phyloP scores from a whole-genome alignment of 2,797 vertebrate genomes.

The Bucorvus abyssinicus region DNA sequence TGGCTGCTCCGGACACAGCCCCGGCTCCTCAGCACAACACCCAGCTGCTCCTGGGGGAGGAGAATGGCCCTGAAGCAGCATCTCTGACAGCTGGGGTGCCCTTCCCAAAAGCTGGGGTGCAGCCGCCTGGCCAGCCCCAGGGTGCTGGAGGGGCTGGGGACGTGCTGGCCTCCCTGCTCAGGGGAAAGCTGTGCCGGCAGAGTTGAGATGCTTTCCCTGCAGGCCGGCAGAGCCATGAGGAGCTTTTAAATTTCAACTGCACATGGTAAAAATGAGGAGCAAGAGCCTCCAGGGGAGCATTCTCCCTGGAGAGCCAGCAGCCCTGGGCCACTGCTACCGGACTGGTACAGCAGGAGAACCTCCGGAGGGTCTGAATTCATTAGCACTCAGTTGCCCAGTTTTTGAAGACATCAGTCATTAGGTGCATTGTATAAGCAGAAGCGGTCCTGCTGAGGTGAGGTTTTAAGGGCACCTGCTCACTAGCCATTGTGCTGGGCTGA shows the following conservation, averaged over 20 bases:
- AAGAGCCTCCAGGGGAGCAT: background rate
- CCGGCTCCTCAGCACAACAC: background rate
- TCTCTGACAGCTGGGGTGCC: background rate
- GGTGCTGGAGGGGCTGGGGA: background rate
- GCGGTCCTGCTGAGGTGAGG: background rate
- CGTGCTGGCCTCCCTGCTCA: background rate
- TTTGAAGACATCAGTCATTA: background rate
- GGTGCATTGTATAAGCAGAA: background rate
- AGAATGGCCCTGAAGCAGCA: background rate
- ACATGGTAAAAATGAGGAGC: background rate
- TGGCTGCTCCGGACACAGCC: fast-evolving
- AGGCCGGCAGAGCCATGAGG: background rate
- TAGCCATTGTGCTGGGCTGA: background rate
- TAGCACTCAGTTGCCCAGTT: background rate
- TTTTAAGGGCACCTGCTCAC: background rate
- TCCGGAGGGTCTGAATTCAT: background rate
- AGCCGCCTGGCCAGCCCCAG: fast-evolving
- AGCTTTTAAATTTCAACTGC: background rate
- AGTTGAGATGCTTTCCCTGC: background rate
- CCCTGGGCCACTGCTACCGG: background rate
- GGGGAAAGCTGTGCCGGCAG: background rate
- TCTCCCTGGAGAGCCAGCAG: background rate
- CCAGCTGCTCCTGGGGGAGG: background rate
- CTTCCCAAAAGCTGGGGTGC: background rate
- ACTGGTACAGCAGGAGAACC: fast-evolving